Percentiles rank a stretch among this genome's conserved stretches.
Conservation (phyloP, 2,888 invertebrate genomes). For the Melinopterus prodromus region DNA sequence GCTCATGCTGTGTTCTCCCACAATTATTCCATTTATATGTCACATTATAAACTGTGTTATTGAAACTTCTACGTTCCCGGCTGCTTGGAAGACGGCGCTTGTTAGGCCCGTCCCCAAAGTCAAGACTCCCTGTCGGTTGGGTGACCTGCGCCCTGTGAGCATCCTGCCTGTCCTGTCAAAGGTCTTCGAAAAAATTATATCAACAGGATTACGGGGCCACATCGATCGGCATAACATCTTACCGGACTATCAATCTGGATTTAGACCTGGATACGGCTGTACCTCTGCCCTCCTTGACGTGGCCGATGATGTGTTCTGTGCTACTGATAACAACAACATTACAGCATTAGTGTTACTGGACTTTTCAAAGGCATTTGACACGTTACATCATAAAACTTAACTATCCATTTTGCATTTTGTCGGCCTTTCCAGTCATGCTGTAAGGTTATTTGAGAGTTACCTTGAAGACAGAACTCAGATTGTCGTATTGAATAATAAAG, state of each 20-base stretch:
- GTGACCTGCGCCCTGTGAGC: neutral
- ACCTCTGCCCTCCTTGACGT: neutral
- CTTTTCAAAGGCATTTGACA: conserved; percentile 6
- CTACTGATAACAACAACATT: neutral
- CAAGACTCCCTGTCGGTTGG: neutral
- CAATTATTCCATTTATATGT: neutral
- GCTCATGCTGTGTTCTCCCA: neutral
- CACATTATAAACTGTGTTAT: neutral
- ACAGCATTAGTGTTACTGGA: neutral
- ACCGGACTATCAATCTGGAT: conserved; percentile 8
- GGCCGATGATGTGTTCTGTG: neutral
- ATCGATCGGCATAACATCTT: neutral
- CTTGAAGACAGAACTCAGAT: neutral
- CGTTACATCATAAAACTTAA: neutral
- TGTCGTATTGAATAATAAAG: neutral
- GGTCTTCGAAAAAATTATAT: conserved; percentile 5
- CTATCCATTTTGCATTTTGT: neutral
- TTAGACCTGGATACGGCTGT: neutral
- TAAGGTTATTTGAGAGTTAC: neutral
- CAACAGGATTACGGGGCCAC: neutral
- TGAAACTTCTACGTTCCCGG: neutral
- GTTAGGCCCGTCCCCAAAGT: neutral
- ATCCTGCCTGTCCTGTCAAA: conserved; percentile 5
- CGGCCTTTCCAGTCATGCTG: neutral
- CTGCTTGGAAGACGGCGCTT: neutral